Conservation (phyloP, 2,113 vertebrate species). For the Holacanthus passer region DNA sequence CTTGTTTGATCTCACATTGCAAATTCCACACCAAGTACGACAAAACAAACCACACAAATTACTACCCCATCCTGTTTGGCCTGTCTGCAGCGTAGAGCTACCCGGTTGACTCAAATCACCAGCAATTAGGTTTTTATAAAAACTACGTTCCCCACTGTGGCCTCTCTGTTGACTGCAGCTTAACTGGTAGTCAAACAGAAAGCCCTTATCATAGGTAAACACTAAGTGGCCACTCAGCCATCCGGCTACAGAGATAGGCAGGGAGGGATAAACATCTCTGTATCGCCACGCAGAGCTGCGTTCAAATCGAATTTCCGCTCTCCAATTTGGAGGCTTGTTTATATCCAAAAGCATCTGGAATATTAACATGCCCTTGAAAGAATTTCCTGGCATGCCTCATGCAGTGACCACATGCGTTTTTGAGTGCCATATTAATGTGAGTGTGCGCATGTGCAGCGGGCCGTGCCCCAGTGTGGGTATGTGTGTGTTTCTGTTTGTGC, state of each 20-base stretch:
- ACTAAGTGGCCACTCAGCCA: constrained; percentile 71
- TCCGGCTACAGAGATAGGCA: constrained; percentile 71
- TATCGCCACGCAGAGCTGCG: constrained; percentile 57
- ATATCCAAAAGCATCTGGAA: constrained; percentile 83
- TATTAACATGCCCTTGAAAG: constrained; percentile 82
- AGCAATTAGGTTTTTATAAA: constrained; percentile 44
- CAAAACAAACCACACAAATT: constrained; percentile 13
- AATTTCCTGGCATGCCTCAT: constrained; percentile 77
- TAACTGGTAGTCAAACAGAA: constrained; percentile 73
- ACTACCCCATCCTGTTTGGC: constrained; percentile 1
- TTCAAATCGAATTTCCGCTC: constrained; percentile 80
- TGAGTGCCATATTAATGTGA: constrained; percentile 32
- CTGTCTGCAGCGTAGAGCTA: background rate
- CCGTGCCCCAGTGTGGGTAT: constrained; percentile 1
- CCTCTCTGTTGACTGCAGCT: constrained; percentile 64
- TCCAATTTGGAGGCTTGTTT: constrained; percentile 75
- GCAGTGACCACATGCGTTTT: constrained; percentile 73
- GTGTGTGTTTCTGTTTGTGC: background rate
- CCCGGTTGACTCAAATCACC: constrained; percentile 6
- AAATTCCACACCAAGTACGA: background rate
- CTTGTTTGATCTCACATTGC: background rate
- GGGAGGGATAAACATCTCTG: constrained; percentile 74
- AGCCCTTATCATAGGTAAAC: constrained; percentile 79
- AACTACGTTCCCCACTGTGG: constrained; percentile 46
- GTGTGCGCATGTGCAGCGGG: constrained; percentile 35